Conservation (phyloP, 92 coral and sea anemone species). For the Meandrina meandrites region DNA sequence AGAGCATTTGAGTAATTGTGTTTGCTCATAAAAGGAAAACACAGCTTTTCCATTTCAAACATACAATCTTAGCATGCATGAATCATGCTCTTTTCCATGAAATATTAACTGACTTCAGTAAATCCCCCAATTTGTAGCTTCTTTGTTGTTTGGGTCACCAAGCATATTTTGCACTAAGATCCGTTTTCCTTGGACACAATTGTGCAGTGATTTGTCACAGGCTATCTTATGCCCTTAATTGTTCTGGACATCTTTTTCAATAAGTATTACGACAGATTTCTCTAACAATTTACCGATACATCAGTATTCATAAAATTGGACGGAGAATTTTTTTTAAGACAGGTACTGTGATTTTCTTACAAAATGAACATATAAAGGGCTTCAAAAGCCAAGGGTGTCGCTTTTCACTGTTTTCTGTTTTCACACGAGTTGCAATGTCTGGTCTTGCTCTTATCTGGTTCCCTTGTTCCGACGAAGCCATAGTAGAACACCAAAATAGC, state of each 20-base stretch:
- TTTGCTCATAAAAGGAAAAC: neutral
- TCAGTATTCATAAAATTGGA: neutral
- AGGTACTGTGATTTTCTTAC: no score
- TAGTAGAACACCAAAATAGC: neutral
- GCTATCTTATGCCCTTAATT: no score
- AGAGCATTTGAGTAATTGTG: neutral
- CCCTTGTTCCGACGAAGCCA: no score
- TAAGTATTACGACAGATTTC: no score
- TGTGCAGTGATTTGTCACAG: neutral
- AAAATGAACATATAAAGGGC: no score
- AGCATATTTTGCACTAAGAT: neutral
- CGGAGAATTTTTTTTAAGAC: neutral
- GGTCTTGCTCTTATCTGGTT: neutral
- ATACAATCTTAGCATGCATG: neutral
- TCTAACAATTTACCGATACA: no score
- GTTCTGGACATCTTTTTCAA: no score
- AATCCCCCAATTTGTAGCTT: no score
- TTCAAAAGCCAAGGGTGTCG: neutral
- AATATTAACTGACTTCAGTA: no score
- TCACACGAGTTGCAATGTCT: neutral
- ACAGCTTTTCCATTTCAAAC: neutral
- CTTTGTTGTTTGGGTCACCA: neutral
- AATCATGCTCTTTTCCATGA: neutral
- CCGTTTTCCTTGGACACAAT: neutral
- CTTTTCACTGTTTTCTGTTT: neutral